phyloP scores from a whole-genome alignment of 2,797 vertebrate genomes.

The Chromis chromis region DNA sequence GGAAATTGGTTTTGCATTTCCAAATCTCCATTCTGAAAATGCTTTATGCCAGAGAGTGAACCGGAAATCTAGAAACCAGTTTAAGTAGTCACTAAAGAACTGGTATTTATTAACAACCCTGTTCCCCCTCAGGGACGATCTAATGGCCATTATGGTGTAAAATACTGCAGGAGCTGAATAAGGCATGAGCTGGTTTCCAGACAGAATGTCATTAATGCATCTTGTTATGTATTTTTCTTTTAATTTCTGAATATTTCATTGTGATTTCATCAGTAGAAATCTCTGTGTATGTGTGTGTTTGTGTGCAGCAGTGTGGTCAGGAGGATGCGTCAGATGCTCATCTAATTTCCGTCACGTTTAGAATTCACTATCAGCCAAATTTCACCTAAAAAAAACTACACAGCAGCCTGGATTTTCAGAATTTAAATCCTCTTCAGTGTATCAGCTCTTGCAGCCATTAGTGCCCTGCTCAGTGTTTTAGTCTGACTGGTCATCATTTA shows the following conservation, averaged over 20 bases:
- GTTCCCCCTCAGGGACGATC: neutral
- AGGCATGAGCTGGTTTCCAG: conserved; percentile 13
- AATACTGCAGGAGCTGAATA: conserved; percentile 6
- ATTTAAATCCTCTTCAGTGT: neutral
- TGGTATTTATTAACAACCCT: conserved; percentile 3
- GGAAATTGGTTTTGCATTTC: neutral
- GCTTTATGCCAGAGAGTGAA: neutral
- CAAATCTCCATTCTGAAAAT: neutral
- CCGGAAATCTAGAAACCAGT: neutral
- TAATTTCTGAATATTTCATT: conserved; percentile 37
- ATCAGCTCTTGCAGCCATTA: neutral
- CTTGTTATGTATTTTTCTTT: conserved; percentile 3
- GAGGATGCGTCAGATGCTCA: conserved; percentile 8
- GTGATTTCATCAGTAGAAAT: conserved; percentile 35
- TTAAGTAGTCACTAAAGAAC: neutral
- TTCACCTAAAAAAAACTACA: conserved; percentile 4
- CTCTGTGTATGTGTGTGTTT: neutral
- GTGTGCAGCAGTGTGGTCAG: neutral
- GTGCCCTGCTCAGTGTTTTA: neutral
- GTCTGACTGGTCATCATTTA: neutral
- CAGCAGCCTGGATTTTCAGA: neutral
- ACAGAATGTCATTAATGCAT: conserved; percentile 6
- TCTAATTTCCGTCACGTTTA: conserved; percentile 17
- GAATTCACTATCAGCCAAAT: conserved; percentile 6
- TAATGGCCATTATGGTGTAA: neutral